Percentiles rank a stretch among this genome's conserved stretches.
Conservation (phyloP, 2,113 vertebrate species). For the Peucedramus taeniatus region DNA sequence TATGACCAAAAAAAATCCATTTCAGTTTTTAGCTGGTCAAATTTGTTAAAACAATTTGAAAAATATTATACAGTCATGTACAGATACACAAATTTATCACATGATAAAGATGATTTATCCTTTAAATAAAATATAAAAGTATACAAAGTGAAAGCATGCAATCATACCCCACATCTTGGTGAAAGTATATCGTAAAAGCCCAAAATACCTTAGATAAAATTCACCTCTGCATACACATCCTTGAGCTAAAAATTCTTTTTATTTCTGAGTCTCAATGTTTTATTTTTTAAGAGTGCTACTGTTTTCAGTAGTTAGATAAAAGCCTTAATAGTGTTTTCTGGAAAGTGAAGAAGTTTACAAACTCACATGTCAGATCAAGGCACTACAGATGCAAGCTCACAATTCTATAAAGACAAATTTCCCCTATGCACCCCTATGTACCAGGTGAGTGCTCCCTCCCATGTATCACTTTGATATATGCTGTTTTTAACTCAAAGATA, state of each 20-base stretch:
- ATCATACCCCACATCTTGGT: neutral
- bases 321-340: neutral
- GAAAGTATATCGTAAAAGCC: accelerated
- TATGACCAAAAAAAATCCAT: neutral
- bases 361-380: neutral
- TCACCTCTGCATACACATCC: neutral
- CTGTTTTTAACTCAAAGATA: neutral
- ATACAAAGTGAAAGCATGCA: neutral
- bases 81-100: neutral
- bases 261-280: neutral
- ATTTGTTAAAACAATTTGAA: neutral
- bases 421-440: neutral
- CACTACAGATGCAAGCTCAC: neutral
- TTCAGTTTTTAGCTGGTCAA: neutral
- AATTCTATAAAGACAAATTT: neutral
- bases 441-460: neutral
- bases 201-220: neutral
- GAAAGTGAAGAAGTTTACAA: neutral
- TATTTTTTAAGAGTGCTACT: neutral
- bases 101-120: neutral
- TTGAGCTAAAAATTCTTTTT: neutral
- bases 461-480: neutral
- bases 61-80: neutral
- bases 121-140: neutral
- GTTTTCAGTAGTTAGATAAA: neutral